Conservation (phyloP, 2,888 invertebrate genomes). For the Orthosia gracilis region DNA sequence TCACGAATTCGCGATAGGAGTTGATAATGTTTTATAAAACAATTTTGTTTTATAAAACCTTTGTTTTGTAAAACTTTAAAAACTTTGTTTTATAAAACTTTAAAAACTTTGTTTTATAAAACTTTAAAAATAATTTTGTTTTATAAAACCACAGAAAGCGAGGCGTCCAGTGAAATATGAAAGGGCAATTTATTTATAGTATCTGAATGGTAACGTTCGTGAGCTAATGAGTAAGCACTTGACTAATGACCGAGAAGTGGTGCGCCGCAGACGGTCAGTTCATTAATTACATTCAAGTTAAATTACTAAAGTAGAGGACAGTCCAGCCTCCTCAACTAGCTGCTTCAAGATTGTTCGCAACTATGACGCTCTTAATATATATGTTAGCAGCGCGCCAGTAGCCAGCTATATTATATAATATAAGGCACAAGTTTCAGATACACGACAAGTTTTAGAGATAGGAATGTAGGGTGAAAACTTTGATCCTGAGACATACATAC, state of each 20-base stretch:
- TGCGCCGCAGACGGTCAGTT: constrained; percentile 74
- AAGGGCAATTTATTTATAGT: constrained; percentile 51
- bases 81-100: constrained; percentile 35
- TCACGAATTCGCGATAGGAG: constrained; percentile 32
- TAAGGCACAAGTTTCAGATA: constrained; percentile 39
- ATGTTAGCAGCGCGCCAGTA: constrained; percentile 7
- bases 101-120: constrained; percentile 38
- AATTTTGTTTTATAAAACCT: constrained; percentile 34
- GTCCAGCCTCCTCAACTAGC: constrained; percentile 46
- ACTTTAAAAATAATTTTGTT: constrained; percentile 38
- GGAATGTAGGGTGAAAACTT: constrained; percentile 12
- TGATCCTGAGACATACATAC: constrained; percentile 13
- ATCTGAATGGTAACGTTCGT: constrained; percentile 62
- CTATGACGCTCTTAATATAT: constrained; percentile 45
- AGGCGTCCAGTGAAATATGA: constrained; percentile 44
- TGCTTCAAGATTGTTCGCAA: constrained; percentile 55
- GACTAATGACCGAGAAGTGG: constrained; percentile 72
- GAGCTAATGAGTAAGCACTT: constrained; percentile 71
- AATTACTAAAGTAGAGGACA: constrained; percentile 70
- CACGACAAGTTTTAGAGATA: constrained; percentile 13
- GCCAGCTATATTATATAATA: constrained; percentile 18
- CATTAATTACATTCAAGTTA: constrained; percentile 80
- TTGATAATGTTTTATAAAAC: constrained; percentile 41
- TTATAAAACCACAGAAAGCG: constrained; percentile 21
- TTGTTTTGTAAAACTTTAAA: no score